phyloP scores from a whole-genome alignment of 2,888 invertebrate genomes.

The Rhopalosiphum nymphaeae region DNA sequence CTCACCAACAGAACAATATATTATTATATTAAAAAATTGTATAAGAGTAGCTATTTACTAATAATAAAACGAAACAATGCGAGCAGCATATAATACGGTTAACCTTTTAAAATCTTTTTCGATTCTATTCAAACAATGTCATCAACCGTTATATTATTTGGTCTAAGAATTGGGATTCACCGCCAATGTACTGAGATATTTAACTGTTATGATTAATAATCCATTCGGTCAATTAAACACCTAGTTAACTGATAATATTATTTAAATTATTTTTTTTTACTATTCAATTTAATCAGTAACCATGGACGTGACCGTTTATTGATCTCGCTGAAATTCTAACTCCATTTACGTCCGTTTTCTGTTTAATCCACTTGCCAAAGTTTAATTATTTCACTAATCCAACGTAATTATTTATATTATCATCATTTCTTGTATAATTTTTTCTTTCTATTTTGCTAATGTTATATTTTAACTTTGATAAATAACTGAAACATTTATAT shows the following conservation, averaged over 20 bases:
- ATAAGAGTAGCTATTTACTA: neutral
- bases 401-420: neutral
- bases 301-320: neutral
- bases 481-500: neutral
- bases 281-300: neutral
- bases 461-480: neutral
- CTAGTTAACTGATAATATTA: neutral
- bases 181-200: neutral
- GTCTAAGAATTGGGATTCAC: neutral
- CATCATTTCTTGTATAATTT: neutral
- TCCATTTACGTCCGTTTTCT: neutral
- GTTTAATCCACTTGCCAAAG: neutral
- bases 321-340: neutral
- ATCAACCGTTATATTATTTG: neutral
- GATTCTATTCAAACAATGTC: neutral
- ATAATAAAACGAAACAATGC: neutral
- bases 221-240: neutral
- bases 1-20: neutral
- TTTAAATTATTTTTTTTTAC: neutral
- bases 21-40: neutral
- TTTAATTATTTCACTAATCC: constrained; percentile 14
- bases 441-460: neutral
- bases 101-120: constrained; percentile 1
- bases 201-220: neutral
- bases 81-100: neutral